Base-by-base conservation (phyloP, 2,888 invertebrate genomes). In the Shargacucullia verbasci region DNA sequence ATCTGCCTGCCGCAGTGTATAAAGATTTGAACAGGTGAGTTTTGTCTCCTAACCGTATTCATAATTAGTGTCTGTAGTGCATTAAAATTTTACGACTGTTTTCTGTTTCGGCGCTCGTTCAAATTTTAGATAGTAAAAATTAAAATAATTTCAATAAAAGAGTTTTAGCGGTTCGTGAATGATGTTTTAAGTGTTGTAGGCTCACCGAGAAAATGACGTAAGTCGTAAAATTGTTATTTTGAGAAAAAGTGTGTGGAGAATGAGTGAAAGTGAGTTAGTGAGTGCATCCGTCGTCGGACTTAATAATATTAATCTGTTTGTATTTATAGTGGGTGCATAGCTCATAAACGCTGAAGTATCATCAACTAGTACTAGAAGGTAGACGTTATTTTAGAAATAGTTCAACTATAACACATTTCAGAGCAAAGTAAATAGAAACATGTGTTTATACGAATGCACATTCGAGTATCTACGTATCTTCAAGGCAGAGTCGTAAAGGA, bases 11-110 rank as follows among this genome's bases (percentile, higher is more conserved):
- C n/a, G 47, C 47, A 40, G 62, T 58, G 53, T 57, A 47, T 45
- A 55, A 55, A 70, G 57, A 59, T 74, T 76, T 73, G 55, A 69
- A 71, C 71, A 79, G 79, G 79, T 79, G 75, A 80, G 80, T 74
- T 45, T 45, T 8, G 6, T 55, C 14, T 59, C 33, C 27, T 57
- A 43, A 58, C 40, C 33, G 54, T 56, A 56, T 64, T 57, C 9
- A 50, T 54, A 50, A 67, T 54, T 55, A 54, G 25, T 49, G 33
- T 50, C 13, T 25, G 47, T 33, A 33, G 33, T 68, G 59, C 49
- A 49, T 73, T 61, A 46, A 39, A 53, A 41, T 70, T 60, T 59
- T 52, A 57, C 37, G 39, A 48, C 35, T 27, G 25, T 53, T 49
- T 47, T 54, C 37, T 13, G 27, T 48, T 50, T 56, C 34, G 49